Conservation (phyloP, 2,113 vertebrate species). For the Sardina pilchardus region DNA sequence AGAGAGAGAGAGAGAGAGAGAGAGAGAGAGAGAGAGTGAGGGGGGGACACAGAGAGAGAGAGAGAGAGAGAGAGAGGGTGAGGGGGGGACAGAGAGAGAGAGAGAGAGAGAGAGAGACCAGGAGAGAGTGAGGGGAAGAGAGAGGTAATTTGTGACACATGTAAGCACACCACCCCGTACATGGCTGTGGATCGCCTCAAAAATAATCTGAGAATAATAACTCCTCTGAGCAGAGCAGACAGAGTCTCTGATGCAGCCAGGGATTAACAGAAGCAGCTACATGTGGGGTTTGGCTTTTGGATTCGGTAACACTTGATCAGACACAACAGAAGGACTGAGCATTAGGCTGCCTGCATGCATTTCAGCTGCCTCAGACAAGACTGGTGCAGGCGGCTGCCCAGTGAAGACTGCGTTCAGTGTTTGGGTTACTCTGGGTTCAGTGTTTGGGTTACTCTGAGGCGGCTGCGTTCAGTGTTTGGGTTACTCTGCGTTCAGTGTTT, state of each 20-base stretch:
- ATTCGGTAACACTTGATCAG: neutral
- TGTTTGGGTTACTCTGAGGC: slow-evolving; percentile 15
- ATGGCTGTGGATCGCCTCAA: neutral
- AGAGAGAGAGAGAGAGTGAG: neutral
- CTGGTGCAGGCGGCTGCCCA: neutral
- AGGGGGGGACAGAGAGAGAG: neutral
- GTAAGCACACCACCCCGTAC: neutral
- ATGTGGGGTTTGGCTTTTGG: neutral
- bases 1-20: slow-evolving; percentile 50
- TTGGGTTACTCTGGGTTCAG: too few relatives aligned
- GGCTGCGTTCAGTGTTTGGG: neutral
- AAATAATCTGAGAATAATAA: neutral
- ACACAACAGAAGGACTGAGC: neutral
- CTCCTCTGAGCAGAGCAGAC: neutral
- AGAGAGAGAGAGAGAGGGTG: neutral
- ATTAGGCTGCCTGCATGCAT: neutral
- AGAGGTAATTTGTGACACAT: neutral
- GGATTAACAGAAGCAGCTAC: neutral
- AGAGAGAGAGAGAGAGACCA: neutral
- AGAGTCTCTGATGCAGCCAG: neutral
- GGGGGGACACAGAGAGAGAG: neutral
- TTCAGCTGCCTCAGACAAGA: neutral
- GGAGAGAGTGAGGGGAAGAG: neutral
- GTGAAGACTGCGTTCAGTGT: neutral
- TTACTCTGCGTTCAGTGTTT: neutral